These are phyloP conservation scores for Drosophila trichaetosa DNA, from an alignment of 2,888 invertebrate genomes.

Conservation along the genomic window DNA sequence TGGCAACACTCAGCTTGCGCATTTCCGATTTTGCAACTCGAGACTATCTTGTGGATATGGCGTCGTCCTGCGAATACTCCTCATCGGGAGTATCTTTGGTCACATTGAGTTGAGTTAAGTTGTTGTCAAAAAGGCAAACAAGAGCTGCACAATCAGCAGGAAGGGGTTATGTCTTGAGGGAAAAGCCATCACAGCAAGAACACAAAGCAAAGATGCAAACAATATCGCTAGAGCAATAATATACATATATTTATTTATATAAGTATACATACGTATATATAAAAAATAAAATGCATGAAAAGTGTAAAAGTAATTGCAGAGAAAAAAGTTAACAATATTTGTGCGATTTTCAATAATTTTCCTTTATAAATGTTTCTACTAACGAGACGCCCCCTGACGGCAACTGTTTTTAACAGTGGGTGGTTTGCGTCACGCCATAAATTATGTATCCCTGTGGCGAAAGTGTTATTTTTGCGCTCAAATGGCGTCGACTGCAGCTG, in stretches of 20 bases:
- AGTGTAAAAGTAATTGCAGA: conserved; percentile 22
- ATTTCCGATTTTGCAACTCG: conserved; percentile 30
- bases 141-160: background rate
- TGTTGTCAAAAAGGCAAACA: conserved; percentile 62
- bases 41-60: conserved; percentile 27
- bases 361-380: background rate
- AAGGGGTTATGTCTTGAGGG: conserved; percentile 28
- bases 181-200: background rate
- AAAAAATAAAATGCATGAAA: background rate
- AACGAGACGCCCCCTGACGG: conserved; percentile 6
- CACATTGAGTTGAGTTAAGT: conserved; percentile 24
- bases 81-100: conserved; percentile 32
- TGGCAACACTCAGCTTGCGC: conserved; percentile 1
- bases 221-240: conserved; percentile 30
- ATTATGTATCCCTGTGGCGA: conserved; percentile 26
- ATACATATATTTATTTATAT: background rate
- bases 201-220: conserved; percentile 34
- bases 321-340: conserved; percentile 30
- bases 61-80: conserved; percentile 16
- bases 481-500: conserved; percentile 25
- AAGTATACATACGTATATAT: too few species aligned
- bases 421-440: conserved; percentile 16
- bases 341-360: conserved; percentile 51
- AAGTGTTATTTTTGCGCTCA: conserved; percentile 54
- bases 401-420: conserved; percentile 53